Base-by-base conservation (phyloP, 2,888 invertebrate genomes). In the Nematopogon swammerdamellus region DNA sequence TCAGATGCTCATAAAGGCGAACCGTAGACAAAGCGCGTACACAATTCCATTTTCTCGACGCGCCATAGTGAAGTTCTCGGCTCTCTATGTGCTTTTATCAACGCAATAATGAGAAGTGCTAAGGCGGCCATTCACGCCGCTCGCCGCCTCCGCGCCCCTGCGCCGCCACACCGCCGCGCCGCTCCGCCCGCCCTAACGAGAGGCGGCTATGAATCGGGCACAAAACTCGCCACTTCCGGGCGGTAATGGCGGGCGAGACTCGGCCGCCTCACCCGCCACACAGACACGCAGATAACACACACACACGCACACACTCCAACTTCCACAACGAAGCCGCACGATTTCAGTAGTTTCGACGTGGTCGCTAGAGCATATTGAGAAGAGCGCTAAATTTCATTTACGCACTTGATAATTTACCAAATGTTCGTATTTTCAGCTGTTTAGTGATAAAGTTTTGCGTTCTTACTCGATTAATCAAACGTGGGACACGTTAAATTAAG, bases 101-200 rank as follows among this genome's bases (percentile, higher is more conserved):
- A 76, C 75, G 76, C 75, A 76, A 77, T 79, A 79, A 79, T 75
- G 75, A 76, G 76, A 62, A 76, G 72, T 72, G 68, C 68, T 68
- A 71, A 74, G 69, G 70, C 70, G 70, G 72, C 68, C 68, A 76
- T 77, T 77, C 72, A 79, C 59, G 64, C 70, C 66, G n/a, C n/a
- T n/a, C n/a, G n/a, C n/a, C n/a, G n/a, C n/a, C n/a, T n/a, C n/a
- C n/a, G n/a, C n/a, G n/a, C n/a, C n/a, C n/a, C n/a, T n/a, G n/a
- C n/a, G n/a, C n/a, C n/a, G n/a, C n/a, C n/a, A n/a, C n/a, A n/a
- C n/a, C n/a, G n/a, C n/a, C n/a, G n/a, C n/a, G n/a, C n/a, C n/a
- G 60, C 65, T 60, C n/a, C 36, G 63, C 63, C 65, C 59, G 65
- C 61, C 14, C 63, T 75, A 75, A 76, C 72, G 72, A 76, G 76